phyloP scores from a whole-genome alignment of 2,113 vertebrate species.

The Stomatorhinus ivindoensis region DNA sequence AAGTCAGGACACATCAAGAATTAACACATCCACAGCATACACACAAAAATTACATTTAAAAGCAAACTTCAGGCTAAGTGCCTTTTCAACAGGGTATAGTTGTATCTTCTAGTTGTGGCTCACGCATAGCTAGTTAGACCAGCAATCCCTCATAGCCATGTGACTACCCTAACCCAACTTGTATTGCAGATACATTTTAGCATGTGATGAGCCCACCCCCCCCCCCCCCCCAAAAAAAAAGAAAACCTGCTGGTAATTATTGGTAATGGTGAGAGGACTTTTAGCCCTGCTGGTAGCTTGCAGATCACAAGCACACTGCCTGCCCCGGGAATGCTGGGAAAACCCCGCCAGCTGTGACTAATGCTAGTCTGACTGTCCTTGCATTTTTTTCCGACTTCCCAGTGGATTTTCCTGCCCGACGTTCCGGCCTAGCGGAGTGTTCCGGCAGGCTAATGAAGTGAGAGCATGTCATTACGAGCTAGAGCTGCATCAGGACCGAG shows the following conservation, averaged over 20 bases:
- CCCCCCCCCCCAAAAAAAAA: background rate
- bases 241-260: background rate
- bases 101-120: background rate
- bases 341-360: background rate
- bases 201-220: background rate
- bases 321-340: background rate
- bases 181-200: background rate
- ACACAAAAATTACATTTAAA: background rate
- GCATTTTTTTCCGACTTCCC: background rate
- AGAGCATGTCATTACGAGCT: slow-evolving; percentile 30
- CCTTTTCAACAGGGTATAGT: background rate
- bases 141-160: background rate
- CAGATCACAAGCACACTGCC: background rate
- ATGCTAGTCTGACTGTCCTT: background rate
- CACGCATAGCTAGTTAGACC: background rate
- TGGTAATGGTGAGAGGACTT: background rate
- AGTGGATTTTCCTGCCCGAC: background rate
- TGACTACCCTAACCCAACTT: background rate
- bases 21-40: background rate
- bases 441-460: slow-evolving; percentile 21
- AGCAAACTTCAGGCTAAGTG: background rate
- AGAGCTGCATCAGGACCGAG: slow-evolving; percentile 18
- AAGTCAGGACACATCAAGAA: background rate
- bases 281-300: background rate
- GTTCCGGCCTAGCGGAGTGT: background rate